Evolutionary conservation across 2,113 vertebrate genomes (phyloP).

Genomic region (Genyomyrus donnyi): DNA sequence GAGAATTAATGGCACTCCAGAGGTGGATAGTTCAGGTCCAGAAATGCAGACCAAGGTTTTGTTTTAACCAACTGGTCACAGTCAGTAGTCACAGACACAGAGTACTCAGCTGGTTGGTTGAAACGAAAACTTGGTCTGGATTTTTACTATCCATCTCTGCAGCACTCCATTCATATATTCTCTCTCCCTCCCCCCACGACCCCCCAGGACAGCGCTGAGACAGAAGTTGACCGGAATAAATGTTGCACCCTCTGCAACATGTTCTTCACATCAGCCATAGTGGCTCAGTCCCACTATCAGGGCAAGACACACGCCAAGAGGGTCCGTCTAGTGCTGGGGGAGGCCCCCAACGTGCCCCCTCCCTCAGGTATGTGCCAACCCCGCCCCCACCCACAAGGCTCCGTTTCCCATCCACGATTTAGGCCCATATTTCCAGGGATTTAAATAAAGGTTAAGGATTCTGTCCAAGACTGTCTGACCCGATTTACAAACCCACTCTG

Average conservation of each 20-base stretch:
- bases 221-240: slow-evolving; percentile 43
- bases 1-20: not conserved
- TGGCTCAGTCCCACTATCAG: slow-evolving; percentile 44
- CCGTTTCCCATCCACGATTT: not conserved
- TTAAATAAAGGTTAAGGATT: not conserved
- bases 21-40: not conserved
- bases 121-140: not conserved
- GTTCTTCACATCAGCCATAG: slow-evolving; percentile 45
- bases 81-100: not conserved
- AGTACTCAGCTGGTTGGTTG: not conserved
- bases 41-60: not conserved
- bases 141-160: not conserved
- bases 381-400: not conserved
- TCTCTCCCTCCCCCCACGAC: not conserved
- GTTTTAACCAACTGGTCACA: not conserved
- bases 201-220: slow-evolving; percentile 38
- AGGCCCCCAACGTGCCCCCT: slow-evolving; percentile 20
- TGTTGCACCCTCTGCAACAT: slow-evolving; percentile 45
- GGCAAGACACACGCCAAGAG: slow-evolving; percentile 45
- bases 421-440: not conserved
- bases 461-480: not conserved
- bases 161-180: not conserved
- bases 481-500: not conserved
- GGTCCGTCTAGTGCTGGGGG: slow-evolving; percentile 39
- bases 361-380: slow-evolving; percentile 6